These are phyloP conservation scores for Anhinga anhinga DNA, from an alignment of 2,113 vertebrate species.

Conservation along the genomic window DNA sequence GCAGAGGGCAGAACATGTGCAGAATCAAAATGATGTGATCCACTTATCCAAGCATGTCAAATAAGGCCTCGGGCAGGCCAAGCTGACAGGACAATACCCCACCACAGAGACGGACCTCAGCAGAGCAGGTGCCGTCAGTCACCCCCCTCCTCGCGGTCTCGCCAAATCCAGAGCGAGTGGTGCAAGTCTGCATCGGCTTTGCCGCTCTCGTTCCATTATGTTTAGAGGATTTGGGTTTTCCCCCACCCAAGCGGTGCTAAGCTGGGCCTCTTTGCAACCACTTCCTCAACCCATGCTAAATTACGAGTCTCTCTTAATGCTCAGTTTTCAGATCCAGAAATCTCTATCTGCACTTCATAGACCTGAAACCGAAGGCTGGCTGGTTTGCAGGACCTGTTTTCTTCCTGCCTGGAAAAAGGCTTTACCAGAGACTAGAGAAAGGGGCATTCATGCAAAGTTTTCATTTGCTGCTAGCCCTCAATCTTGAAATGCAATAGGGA, in stretches of 20 bases:
- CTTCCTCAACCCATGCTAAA: not conserved
- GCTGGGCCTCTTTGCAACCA: not conserved
- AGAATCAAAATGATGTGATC: not conserved
- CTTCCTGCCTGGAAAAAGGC: not conserved
- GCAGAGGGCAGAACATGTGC: not conserved
- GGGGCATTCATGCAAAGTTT: not conserved
- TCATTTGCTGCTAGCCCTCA: not conserved
- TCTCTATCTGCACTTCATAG: not conserved
- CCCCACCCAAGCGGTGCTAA: not conserved
- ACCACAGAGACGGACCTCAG: not conserved
- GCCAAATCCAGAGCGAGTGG: not conserved
- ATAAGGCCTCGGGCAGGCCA: not conserved
- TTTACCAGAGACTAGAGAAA: not conserved
- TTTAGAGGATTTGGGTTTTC: not conserved
- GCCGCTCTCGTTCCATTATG: not conserved
- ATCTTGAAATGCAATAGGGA: not conserved
- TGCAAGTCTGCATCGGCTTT: not conserved
- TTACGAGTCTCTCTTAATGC: not conserved
- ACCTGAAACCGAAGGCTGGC: not conserved
- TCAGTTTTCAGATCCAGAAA: not conserved
- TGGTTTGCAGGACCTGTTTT: not conserved
- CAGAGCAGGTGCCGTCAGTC: constrained; percentile 3
- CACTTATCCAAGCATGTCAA: not conserved
- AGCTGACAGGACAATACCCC: not conserved
- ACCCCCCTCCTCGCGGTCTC: not conserved